Evolutionary conservation across 2,113 vertebrate genomes (phyloP).

Genomic region (Leucosticte australis): DNA sequence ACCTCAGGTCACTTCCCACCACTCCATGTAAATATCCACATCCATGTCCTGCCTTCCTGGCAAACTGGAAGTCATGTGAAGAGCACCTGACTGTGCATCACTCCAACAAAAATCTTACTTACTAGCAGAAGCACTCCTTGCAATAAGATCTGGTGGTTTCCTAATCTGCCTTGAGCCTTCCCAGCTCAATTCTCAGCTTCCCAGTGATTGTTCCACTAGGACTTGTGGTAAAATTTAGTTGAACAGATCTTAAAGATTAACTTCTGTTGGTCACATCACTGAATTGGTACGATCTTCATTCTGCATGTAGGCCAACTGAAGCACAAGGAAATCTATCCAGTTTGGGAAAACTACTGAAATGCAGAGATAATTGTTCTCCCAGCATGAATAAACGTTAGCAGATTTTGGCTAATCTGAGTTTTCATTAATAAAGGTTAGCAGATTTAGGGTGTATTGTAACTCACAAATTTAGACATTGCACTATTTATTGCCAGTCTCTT

Average conservation of each 20-base stretch:
- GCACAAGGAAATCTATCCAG: not conserved
- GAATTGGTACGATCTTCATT: not conserved
- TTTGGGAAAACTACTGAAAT: not conserved
- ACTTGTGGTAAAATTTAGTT: not conserved
- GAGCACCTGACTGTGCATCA: not conserved
- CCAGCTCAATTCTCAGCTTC: not conserved
- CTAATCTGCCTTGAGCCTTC: not conserved
- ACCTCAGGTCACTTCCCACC: not conserved
- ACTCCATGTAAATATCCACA: not conserved
- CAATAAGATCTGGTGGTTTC: not conserved
- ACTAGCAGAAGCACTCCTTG: not conserved
- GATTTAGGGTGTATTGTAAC: not conserved
- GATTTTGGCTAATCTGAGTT: not conserved
- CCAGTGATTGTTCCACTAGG: not conserved
- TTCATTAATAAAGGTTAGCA: not conserved
- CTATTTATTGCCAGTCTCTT: not conserved
- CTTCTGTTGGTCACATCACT: not conserved
- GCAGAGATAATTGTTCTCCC: not conserved
- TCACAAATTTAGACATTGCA: not conserved
- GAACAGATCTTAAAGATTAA: not conserved
- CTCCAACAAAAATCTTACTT: not conserved
- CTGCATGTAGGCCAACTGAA: not conserved
- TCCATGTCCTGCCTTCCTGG: not conserved
- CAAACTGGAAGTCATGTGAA: not conserved
- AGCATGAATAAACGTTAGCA: not conserved